Base-by-base conservation (phyloP, 2,113 vertebrate genomes). In the Spea bombifrons region DNA sequence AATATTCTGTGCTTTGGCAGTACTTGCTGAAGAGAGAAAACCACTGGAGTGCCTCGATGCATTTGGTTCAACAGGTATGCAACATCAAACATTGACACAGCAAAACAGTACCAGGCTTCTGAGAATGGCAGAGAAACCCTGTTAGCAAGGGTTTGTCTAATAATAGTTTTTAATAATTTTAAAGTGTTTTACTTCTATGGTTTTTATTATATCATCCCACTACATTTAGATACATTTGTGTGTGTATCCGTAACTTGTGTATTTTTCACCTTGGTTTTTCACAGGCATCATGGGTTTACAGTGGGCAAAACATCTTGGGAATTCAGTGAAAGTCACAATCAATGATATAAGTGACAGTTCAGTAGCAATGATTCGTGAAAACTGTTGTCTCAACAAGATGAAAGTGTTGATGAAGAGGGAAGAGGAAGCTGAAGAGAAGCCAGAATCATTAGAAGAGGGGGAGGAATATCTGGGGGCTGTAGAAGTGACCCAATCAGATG, bases 201-300 rank as follows among this genome's bases (percentile, higher is more conserved):
- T 30, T 30, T 30, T 30, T 30, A 30, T 30, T 30, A 30, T 1
- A 30, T 30, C 30, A 30, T 30, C 30, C 30, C 30, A 30, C 30
- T 30, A 30, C 30, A 30, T 30, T 30, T 30, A 2, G 30, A 30
- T 30, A 30, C 30, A 30, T 30, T 30, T 30, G 30, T 30, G 30
- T 30, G 30, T 30, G 30, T 30, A 30, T 30, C 30, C 30, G 30
- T 30, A 30, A 30, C 30, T 30, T 30, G 30, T 30, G 30, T 2
- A 30, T 30, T 30, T 30, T 30, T 30, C 30, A 30, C 30, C 30
- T 30, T 30, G 30, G 30, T 30, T 5, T 50, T 16, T 64, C 78
- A 86, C 81, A 98, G 97, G 97, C 66, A 98, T 99, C 85, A 98
- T 98, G 95, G 97, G 97, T 83, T 90, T 99, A 69, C 97, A 99